Evolutionary conservation across 2,113 vertebrate species (phyloP).

Genomic region (Willisornis vidua): DNA sequence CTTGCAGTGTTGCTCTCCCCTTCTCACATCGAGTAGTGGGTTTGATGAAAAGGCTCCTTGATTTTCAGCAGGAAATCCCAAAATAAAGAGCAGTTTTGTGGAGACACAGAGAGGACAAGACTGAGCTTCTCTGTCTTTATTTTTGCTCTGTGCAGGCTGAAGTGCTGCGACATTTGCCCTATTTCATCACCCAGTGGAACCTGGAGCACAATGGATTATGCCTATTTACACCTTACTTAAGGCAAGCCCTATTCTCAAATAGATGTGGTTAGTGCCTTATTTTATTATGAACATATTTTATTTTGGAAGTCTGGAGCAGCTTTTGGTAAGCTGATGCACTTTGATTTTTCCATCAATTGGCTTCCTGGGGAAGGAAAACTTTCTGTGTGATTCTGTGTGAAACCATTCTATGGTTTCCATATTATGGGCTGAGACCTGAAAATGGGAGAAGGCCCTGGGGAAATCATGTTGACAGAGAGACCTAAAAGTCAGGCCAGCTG

Average conservation of each 20-base stretch:
- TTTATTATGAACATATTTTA: neutral
- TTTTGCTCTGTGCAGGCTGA: neutral
- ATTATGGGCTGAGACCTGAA: neutral
- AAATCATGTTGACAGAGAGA: neutral
- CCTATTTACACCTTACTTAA: constrained; percentile 12
- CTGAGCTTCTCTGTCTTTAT: constrained; percentile 28
- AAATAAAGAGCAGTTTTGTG: neutral
- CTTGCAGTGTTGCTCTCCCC: neutral
- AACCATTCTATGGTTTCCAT: neutral
- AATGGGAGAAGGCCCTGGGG: neutral
- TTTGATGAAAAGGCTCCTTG: constrained; percentile 33
- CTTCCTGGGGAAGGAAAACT: neutral
- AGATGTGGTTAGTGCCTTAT: neutral
- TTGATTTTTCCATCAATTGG: neutral
- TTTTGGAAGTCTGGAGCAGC: neutral
- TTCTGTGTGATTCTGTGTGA: accelerated
- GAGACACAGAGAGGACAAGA: neutral
- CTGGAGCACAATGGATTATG: neutral
- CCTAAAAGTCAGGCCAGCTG: neutral
- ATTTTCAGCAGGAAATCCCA: constrained; percentile 1
- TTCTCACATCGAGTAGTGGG: neutral
- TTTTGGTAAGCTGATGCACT: neutral
- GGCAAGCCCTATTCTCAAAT: neutral
- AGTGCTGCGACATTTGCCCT: constrained; percentile 2
- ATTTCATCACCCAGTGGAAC: neutral